Conservation (phyloP, 1,140 invertebrate species). For the Batillaria attramentaria region DNA sequence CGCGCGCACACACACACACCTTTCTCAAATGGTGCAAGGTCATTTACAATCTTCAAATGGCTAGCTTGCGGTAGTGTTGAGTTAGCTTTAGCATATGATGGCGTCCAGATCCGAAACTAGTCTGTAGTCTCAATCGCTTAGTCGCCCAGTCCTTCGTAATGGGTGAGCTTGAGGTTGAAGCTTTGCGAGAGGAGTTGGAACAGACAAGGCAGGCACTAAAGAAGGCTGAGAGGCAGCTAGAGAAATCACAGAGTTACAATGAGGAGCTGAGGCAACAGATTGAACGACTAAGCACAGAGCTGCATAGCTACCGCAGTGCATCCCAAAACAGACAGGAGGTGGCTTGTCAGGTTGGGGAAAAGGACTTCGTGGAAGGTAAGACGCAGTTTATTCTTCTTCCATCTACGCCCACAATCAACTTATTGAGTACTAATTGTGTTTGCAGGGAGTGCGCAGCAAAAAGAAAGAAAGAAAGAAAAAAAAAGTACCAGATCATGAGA, state of each 20-base stretch:
- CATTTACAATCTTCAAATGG: too few species aligned
- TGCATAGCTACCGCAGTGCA: conserved; percentile 38
- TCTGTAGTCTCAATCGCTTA: too few species aligned
- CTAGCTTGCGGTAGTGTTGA: too few species aligned
- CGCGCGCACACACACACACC: too few species aligned
- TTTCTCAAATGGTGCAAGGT: too few species aligned
- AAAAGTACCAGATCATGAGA: neutral
- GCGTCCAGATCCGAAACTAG: too few species aligned
- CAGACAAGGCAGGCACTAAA: conserved; percentile 33
- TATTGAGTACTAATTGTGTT: too few species aligned
- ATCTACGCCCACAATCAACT: too few species aligned
- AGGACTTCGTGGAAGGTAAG: neutral
- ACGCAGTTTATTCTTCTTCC: too few species aligned
- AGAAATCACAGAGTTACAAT: conserved; percentile 44
- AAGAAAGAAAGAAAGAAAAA: neutral
- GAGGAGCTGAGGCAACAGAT: conserved; percentile 45
- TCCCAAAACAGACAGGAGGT: neutral
- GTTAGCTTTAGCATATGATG: too few species aligned
- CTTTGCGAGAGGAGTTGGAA: conserved; percentile 29
- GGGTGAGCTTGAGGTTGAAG: neutral
- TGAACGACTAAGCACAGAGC: conserved; percentile 44
- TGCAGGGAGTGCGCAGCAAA: neutral
- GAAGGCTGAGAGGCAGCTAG: conserved; percentile 32
- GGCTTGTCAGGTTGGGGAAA: conserved; percentile 6
- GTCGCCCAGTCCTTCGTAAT: too few species aligned